A percentile compares a stretch with the other conserved stretches of the same genome.
phyloP scores from a whole-genome alignment of 2,797 vertebrate species.

The Phalloptychus januarius region DNA sequence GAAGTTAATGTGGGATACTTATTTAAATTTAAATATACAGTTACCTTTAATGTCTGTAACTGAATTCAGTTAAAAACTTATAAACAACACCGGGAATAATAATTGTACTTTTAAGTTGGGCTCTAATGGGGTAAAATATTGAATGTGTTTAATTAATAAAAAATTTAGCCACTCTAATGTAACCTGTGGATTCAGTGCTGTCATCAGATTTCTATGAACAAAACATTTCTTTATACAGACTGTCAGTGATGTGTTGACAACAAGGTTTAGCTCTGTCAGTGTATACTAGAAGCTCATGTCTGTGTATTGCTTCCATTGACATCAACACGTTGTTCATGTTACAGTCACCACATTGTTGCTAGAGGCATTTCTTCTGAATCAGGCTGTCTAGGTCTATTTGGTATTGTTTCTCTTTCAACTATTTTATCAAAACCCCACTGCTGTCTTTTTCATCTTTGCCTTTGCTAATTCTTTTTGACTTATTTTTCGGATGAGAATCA shows the following conservation, averaged over 20 bases:
- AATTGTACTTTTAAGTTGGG: background rate
- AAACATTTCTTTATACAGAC: background rate
- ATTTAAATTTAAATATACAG: background rate
- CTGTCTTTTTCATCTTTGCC: background rate
- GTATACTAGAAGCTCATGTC: background rate
- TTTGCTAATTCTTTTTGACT: background rate
- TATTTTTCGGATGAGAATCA: background rate
- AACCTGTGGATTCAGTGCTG: background rate
- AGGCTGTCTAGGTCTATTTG: background rate
- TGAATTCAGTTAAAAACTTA: background rate
- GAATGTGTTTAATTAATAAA: background rate
- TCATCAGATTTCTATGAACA: background rate
- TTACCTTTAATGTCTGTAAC: background rate
- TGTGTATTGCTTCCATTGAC: background rate
- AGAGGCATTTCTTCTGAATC: conserved; percentile 2
- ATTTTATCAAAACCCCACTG: background rate
- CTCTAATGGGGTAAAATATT: background rate
- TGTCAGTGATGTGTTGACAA: background rate
- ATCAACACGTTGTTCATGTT: background rate
- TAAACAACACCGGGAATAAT: background rate
- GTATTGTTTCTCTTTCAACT: background rate
- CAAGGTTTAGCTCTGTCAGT: background rate
- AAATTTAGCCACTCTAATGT: background rate
- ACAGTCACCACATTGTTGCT: background rate
- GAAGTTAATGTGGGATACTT: background rate